These are phyloP conservation scores for Potamarius usumacintae DNA, from an alignment of 2,113 vertebrate genomes.

Conservation along the genomic window DNA sequence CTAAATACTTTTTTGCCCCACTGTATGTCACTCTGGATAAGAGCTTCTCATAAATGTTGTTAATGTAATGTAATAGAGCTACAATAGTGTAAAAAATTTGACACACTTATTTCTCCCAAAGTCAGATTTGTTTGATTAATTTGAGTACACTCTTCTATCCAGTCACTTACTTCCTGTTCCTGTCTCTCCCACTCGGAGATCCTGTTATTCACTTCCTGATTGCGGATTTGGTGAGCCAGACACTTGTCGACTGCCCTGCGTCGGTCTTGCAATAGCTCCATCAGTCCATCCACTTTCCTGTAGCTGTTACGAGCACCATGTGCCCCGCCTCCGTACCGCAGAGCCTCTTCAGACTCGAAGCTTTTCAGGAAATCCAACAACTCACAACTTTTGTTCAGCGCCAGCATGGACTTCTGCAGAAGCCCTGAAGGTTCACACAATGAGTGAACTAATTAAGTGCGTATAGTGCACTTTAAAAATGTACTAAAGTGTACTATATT, in stretches of 20 bases:
- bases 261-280: slow-evolving; percentile 87
- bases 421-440: slow-evolving; percentile 72
- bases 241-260: slow-evolving; percentile 78
- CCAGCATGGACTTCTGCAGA: slow-evolving; percentile 81
- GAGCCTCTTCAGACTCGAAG: slow-evolving; percentile 77
- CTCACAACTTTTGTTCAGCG: slow-evolving; percentile 83
- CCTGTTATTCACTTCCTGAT: slow-evolving; percentile 71
- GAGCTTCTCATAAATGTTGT: no score
- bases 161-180: slow-evolving; percentile 74
- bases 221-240: slow-evolving; percentile 68
- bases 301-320: slow-evolving; percentile 76
- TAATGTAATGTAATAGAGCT: no score
- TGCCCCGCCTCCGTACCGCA: slow-evolving; percentile 67
- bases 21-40: no score
- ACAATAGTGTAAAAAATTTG: neutral
- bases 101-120: neutral
- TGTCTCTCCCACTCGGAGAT: slow-evolving; percentile 78
- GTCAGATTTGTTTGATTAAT: no score
- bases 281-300: slow-evolving; percentile 79
- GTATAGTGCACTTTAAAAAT: neutral
- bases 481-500: neutral
- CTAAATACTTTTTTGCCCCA: no score
- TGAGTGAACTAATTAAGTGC: neutral
- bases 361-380: slow-evolving; percentile 81
- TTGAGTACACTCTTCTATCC: neutral